Percentiles rank a stretch among this genome's conserved stretches.
Evolutionary conservation across 92 coral and sea anemone genomes (phyloP).

Genomic region (Paramuricea clavata): DNA sequence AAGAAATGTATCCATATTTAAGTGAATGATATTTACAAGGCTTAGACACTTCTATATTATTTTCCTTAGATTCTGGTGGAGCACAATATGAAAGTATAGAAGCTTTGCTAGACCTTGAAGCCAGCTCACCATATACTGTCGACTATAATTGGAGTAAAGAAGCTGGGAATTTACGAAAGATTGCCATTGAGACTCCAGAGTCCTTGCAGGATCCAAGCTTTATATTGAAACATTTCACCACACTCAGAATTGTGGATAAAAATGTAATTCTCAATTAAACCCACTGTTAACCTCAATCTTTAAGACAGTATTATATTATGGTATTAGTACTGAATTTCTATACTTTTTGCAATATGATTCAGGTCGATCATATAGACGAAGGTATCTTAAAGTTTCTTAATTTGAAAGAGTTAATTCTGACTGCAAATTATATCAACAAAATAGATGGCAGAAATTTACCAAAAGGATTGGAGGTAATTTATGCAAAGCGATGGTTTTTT

Average conservation of each 20-base stretch:
- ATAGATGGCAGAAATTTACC: slow-evolving; percentile 89
- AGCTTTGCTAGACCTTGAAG: slow-evolving; percentile 82
- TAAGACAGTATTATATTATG: too few species aligned
- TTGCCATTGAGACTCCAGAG: slow-evolving; percentile 91
- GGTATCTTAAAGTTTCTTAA: slow-evolving; percentile 87
- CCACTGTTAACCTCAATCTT: too few species aligned
- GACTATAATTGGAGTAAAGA: slow-evolving; percentile 97
- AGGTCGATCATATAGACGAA: slow-evolving; percentile 93
- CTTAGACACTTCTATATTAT: too few species aligned
- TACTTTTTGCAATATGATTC: background rate
- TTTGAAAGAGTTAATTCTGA: slow-evolving; percentile 79
- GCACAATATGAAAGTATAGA: slow-evolving; percentile 85
- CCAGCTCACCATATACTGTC: slow-evolving; percentile 83
- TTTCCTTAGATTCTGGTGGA: slow-evolving; percentile 27
- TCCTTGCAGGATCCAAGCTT: slow-evolving; percentile 75
- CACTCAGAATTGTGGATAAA: slow-evolving; percentile 95
- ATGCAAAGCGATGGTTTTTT: too few species aligned
- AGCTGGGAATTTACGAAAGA: slow-evolving; percentile 84
- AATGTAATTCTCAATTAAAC: too few species aligned
- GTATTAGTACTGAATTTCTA: too few species aligned
- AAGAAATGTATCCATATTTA: background rate
- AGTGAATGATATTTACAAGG: background rate
- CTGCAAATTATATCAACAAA: slow-evolving; percentile 84
- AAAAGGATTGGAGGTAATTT: slow-evolving; percentile 79
- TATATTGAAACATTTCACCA: slow-evolving; percentile 86